phyloP scores from a whole-genome alignment of 2,888 invertebrate species.

The Creontiades dilutus region DNA sequence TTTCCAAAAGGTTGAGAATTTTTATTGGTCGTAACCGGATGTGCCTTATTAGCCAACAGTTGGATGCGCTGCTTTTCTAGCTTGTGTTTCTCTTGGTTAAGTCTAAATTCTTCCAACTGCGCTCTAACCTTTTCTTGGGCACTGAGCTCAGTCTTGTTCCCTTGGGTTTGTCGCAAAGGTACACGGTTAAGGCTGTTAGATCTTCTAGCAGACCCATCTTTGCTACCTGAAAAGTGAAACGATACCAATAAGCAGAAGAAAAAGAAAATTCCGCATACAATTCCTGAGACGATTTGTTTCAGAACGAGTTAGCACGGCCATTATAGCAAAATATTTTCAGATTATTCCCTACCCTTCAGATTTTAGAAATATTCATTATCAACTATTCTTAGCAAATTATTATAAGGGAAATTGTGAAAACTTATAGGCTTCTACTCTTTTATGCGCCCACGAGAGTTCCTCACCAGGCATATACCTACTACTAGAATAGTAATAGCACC shows the following conservation, averaged over 20 bases:
- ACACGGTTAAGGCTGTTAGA: constrained; percentile 71
- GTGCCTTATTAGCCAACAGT: constrained; percentile 16
- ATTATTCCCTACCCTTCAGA: no score
- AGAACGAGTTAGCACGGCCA: no score
- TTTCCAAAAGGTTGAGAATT: background rate
- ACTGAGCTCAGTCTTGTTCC: constrained; percentile 23
- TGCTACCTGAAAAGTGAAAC: constrained; percentile 64
- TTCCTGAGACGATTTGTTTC: no score
- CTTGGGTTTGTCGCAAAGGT: constrained; percentile 58
- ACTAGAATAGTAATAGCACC: no score
- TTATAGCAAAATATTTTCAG: no score
- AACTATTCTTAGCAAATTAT: no score
- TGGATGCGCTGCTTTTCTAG: constrained; percentile 2
- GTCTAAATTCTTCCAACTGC: constrained; percentile 48
- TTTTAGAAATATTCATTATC: no score
- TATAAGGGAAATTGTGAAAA: no score
- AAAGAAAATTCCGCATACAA: background rate
- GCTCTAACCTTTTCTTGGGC: constrained; percentile 61
- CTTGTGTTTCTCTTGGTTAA: constrained; percentile 45
- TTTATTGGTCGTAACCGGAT: background rate
- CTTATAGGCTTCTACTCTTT: no score
- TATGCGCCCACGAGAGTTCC: no score
- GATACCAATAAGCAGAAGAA: background rate
- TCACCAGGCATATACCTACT: no score
- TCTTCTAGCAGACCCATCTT: constrained; percentile 50